Evolutionary conservation across 2,888 invertebrate species (phyloP).

Genomic region (Galeopsomyia nigrocyanea): DNA sequence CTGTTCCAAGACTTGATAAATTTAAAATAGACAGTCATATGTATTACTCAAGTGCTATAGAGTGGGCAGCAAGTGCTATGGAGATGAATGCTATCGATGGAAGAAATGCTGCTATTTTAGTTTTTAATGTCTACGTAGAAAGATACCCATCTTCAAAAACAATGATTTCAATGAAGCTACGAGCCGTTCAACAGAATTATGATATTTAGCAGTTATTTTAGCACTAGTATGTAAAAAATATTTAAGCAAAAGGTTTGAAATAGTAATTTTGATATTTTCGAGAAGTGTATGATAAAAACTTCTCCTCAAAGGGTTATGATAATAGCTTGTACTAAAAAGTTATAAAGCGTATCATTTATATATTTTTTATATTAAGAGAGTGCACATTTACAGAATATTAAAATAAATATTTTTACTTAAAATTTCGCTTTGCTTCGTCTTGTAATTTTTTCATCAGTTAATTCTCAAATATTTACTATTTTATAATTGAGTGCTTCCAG

Average conservation of each 20-base stretch:
- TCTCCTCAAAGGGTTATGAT: too few relatives aligned
- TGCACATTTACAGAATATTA: too few relatives aligned
- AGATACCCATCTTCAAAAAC: background rate
- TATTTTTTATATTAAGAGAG: too few relatives aligned
- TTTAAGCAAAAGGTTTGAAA: background rate
- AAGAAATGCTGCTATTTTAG: constrained; percentile 74
- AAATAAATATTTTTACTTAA: too few relatives aligned
- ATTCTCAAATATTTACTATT: too few relatives aligned
- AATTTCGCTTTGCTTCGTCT: too few relatives aligned
- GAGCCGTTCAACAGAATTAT: constrained; percentile 27
- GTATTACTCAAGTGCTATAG: constrained; percentile 76
- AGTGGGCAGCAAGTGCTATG: constrained; percentile 78
- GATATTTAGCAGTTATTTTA: background rate
- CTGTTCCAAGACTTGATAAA: constrained; percentile 57
- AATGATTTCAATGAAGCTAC: background rate
- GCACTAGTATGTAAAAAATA: background rate
- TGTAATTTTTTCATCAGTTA: too few relatives aligned
- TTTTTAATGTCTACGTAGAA: constrained; percentile 64
- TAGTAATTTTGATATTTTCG: background rate
- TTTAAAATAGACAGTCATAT: constrained; percentile 71
- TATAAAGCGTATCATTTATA: too few relatives aligned
- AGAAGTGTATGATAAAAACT: too few relatives aligned
- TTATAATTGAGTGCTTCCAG: too few relatives aligned
- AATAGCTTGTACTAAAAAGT: too few relatives aligned
- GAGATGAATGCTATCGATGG: constrained; percentile 77